These are phyloP conservation scores for Eupithecia pulchellata DNA, from an alignment of 2,888 invertebrate genomes.

Conservation along the genomic window DNA sequence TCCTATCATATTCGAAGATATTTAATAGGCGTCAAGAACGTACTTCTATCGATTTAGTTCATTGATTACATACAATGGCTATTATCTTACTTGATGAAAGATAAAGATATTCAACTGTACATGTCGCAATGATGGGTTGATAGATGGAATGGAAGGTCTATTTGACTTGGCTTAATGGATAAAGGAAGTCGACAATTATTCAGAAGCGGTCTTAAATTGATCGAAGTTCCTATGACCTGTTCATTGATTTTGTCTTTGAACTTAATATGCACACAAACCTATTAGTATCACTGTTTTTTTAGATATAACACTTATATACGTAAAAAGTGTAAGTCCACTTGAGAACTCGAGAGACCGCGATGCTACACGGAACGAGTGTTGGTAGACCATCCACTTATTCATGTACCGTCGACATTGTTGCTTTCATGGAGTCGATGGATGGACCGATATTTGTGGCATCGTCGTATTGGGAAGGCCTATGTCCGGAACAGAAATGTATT, in stretches of 20 bases:
- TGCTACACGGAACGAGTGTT: too few species aligned
- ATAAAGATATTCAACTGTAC: slow-evolving; percentile 27
- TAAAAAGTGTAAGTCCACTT: too few species aligned
- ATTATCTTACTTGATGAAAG: slow-evolving; percentile 39
- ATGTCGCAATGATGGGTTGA: slow-evolving; percentile 27
- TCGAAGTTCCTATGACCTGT: background rate
- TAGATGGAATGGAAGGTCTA: slow-evolving; percentile 1
- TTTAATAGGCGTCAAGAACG: slow-evolving; percentile 37
- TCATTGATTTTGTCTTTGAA: background rate
- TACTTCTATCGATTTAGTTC: slow-evolving; percentile 41
- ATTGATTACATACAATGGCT: slow-evolving; percentile 47
- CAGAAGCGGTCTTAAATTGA: background rate
- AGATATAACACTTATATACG: too few species aligned
- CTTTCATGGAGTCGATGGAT: too few species aligned
- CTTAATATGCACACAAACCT: background rate
- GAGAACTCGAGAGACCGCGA: too few species aligned
- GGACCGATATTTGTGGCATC: too few species aligned
- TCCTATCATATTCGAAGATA: slow-evolving; percentile 34
- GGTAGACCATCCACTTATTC: too few species aligned
- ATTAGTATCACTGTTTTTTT: too few species aligned
- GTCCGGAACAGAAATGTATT: too few species aligned
- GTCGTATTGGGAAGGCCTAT: too few species aligned
- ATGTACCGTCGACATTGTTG: too few species aligned
- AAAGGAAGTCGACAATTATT: slow-evolving; percentile 1
- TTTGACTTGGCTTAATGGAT: background rate